Percentiles rank a stretch among this genome's conserved stretches.
phyloP scores from a whole-genome alignment of 2,113 vertebrate species.

The Oxyruncus cristatus region DNA sequence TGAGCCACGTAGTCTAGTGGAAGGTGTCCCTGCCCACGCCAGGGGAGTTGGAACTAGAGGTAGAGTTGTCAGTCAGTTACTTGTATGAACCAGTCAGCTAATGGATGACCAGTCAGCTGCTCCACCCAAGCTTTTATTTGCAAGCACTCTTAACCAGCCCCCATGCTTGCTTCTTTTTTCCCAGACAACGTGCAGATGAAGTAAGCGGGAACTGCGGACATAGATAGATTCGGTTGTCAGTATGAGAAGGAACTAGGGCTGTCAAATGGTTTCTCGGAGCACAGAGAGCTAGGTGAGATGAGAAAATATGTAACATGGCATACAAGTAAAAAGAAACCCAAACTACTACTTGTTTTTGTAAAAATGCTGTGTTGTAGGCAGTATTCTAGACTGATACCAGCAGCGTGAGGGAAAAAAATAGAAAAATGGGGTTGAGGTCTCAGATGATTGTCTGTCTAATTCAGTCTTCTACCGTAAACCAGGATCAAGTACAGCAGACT shows the following conservation, averaged over 20 bases:
- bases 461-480: neutral
- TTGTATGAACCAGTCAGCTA: neutral
- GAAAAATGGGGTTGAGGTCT: neutral
- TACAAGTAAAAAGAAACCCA: neutral
- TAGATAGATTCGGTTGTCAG: neutral
- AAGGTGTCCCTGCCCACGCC: neutral
- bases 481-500: neutral
- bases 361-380: neutral
- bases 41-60: neutral
- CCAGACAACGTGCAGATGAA: neutral
- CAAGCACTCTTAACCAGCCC: neutral
- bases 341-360: neutral
- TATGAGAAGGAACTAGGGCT: neutral
- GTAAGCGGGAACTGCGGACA: neutral
- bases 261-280: neutral
- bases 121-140: neutral
- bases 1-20: neutral
- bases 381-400: neutral
- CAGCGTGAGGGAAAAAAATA: neutral
- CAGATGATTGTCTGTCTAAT: neutral
- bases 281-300: neutral
- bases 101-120: neutral
- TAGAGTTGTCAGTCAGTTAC: neutral
- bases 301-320: neutral
- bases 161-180: neutral